These are phyloP conservation scores for Mastomys natalensis DNA, from an alignment of 2,113 vertebrate species.

Conservation along the genomic window DNA sequence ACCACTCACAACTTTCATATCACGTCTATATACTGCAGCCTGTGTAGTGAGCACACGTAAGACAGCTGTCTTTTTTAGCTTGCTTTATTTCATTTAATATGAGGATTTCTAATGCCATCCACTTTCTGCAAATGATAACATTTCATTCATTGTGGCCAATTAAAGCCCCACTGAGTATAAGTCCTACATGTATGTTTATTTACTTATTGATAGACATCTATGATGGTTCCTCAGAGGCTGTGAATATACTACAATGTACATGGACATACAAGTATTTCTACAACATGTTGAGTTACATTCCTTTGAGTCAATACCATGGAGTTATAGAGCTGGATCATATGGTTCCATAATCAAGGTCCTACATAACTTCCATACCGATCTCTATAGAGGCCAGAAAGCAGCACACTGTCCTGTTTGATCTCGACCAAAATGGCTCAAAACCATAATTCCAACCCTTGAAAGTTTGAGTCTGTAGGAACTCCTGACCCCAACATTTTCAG, in stretches of 20 bases:
- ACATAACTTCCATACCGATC: not conserved
- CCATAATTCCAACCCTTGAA: not conserved
- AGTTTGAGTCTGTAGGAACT: not conserved
- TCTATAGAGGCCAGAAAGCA: not conserved
- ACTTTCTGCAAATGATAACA: not conserved
- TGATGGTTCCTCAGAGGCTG: not conserved
- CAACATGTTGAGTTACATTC: not conserved
- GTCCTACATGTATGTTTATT: not conserved
- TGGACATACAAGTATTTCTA: not conserved
- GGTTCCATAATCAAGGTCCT: not conserved
- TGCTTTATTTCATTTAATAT: not conserved
- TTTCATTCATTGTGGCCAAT: not conserved
- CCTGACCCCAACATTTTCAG: not conserved
- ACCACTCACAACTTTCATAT: not conserved
- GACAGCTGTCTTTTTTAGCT: not conserved
- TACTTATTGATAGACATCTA: not conserved
- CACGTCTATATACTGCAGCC: not conserved
- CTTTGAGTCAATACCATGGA: not conserved
- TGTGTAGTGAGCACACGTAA: not conserved
- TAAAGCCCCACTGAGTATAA: not conserved
- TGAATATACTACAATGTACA: not conserved
- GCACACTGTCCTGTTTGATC: not conserved
- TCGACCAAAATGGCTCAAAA: not conserved
- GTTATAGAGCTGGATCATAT: not conserved
- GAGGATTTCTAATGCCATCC: not conserved